Conservation (phyloP, 1,140 invertebrate species). For the Proales similis region DNA sequence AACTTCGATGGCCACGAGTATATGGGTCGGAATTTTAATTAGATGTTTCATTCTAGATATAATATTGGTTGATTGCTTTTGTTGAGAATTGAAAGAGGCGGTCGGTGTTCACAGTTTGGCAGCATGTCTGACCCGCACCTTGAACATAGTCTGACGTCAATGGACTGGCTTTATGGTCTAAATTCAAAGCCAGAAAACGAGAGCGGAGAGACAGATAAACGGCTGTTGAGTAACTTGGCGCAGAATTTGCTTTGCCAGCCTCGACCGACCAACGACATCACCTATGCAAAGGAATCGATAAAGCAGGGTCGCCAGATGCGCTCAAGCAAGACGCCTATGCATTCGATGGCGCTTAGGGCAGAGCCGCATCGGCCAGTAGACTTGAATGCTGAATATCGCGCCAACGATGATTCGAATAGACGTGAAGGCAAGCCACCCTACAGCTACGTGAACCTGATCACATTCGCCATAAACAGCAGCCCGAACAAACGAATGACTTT, state of each 20-base stretch:
- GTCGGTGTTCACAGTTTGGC: too few relatives aligned
- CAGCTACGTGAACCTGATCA: slow-evolving; percentile 66
- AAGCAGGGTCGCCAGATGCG: slow-evolving; percentile 41
- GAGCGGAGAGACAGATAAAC: not conserved
- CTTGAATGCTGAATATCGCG: slow-evolving; percentile 44
- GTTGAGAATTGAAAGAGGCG: too few relatives aligned
- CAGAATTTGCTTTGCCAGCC: not conserved
- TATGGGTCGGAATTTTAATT: too few relatives aligned
- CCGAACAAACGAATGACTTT: slow-evolving; percentile 57
- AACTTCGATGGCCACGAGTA: too few relatives aligned
- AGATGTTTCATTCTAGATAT: too few relatives aligned
- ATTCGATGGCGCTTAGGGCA: slow-evolving; percentile 44
- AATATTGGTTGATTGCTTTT: too few relatives aligned
- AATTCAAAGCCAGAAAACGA: slow-evolving; percentile 26
- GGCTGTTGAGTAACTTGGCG: not conserved
- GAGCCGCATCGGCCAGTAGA: slow-evolving; percentile 45
- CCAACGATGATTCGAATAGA: slow-evolving; percentile 41
- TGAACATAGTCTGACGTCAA: slow-evolving; percentile 56
- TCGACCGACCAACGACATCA: slow-evolving; percentile 39
- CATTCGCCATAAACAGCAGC: slow-evolving; percentile 65
- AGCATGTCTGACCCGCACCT: slow-evolving; percentile 45
- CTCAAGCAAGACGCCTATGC: slow-evolving; percentile 39
- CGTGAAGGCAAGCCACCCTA: slow-evolving; percentile 58
- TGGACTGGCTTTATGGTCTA: slow-evolving; percentile 58
- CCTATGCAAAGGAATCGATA: slow-evolving; percentile 42